Percentiles rank a stretch among this genome's conserved stretches.
phyloP scores from a whole-genome alignment of 2,888 invertebrate genomes.

The Drosophila koepferae region DNA sequence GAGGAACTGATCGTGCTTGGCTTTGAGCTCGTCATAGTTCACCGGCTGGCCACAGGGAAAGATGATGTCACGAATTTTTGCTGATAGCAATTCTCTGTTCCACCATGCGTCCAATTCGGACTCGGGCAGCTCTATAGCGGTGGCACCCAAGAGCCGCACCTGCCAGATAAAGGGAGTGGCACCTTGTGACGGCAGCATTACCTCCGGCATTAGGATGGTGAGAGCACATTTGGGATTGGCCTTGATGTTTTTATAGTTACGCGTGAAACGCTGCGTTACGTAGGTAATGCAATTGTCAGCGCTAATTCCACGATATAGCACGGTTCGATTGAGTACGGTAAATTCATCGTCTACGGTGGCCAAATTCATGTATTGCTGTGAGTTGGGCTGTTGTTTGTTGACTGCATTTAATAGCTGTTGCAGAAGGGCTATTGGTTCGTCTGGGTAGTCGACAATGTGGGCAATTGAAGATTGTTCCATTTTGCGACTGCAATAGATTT shows the following conservation, averaged over 20 bases:
- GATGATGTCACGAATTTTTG: conserved; percentile 79
- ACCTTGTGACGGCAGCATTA: conserved; percentile 18
- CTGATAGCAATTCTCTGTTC: conserved; percentile 72
- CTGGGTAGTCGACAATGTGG: conserved; percentile 61
- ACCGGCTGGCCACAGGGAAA: conserved; percentile 80
- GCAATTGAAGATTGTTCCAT: conserved; percentile 59
- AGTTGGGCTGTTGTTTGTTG: not conserved
- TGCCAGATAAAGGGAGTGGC: conserved; percentile 65
- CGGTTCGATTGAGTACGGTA: conserved; percentile 81
- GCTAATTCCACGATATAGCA: conserved; percentile 79
- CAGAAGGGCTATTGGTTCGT: conserved; percentile 73
- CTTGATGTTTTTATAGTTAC: conserved; percentile 78
- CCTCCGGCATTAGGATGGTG: conserved; percentile 65
- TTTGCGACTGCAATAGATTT: conserved; percentile 4
- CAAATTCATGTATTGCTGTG: conserved; percentile 71
- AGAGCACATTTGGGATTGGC: conserved; percentile 74
- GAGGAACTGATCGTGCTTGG: conserved; percentile 68
- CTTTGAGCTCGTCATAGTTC: conserved; percentile 56
- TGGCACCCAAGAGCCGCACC: conserved; percentile 79
- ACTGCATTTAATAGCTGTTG: conserved; percentile 56
- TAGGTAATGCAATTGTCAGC: conserved; percentile 70
- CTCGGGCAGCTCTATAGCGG: conserved; percentile 72
- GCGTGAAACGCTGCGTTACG: conserved; percentile 79
- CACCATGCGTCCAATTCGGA: conserved; percentile 68
- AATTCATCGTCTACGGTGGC: conserved; percentile 82